A percentile compares a stretch with the other conserved stretches of the same genome.
phyloP scores from a whole-genome alignment of 2,888 invertebrate genomes.

The Nebria brevicollis region DNA sequence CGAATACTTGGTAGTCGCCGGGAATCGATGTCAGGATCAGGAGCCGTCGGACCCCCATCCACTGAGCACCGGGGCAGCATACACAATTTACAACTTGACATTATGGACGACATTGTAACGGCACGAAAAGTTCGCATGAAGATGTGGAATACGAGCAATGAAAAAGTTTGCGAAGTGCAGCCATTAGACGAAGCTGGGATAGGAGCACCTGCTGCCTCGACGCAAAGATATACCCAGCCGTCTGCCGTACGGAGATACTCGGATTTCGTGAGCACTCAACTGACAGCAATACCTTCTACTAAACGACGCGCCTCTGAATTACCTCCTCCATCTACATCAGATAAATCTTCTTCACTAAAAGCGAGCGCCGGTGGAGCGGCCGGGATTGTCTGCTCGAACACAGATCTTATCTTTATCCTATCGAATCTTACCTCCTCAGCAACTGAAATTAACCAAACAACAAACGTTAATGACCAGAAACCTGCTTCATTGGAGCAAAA shows the following conservation, averaged over 20 bases:
- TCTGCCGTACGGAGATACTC: constrained; percentile 72
- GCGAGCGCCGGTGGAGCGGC: constrained; percentile 73
- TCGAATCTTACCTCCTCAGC: constrained; percentile 82
- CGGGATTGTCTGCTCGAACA: constrained; percentile 84
- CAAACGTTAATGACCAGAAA: constrained; percentile 50
- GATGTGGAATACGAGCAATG: constrained; percentile 84
- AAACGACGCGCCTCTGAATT: constrained; percentile 79
- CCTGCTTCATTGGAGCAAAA: constrained; percentile 63
- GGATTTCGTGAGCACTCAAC: constrained; percentile 73
- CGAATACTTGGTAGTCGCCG: constrained; percentile 60
- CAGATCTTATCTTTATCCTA: constrained; percentile 82
- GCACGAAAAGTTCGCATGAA: constrained; percentile 85
- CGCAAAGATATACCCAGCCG: constrained; percentile 69
- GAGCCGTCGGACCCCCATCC: constrained; percentile 73
- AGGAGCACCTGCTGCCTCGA: constrained; percentile 61
- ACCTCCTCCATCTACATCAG: constrained; percentile 64
- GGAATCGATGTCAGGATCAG: constrained; percentile 60
- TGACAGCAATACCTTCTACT: constrained; percentile 70
- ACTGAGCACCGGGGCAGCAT: constrained; percentile 79
- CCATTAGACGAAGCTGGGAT: constrained; percentile 75
- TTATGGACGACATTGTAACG: constrained; percentile 88
- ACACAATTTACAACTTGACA: constrained; percentile 85
- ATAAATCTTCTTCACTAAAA: constrained; percentile 10
- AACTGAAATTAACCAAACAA: constrained; percentile 75
- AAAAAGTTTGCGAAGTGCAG: constrained; percentile 80